Conservation (phyloP, 2,113 vertebrate species). For the Galeopterus variegatus region DNA sequence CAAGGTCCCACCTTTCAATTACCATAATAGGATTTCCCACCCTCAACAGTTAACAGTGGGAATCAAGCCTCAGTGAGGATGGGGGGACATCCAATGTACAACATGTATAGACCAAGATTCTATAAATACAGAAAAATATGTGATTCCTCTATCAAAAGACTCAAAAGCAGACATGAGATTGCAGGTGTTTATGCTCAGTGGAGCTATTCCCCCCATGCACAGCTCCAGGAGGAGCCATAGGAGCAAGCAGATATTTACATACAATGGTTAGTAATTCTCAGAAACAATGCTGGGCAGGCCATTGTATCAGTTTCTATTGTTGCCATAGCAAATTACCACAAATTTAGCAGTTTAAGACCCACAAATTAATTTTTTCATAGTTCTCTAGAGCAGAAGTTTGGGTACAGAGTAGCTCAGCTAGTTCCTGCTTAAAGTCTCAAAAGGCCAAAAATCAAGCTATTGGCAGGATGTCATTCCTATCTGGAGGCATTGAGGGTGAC, state of each 20-base stretch:
- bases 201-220: accelerated
- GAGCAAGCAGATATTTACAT: accelerated
- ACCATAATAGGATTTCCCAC: too few relatives aligned
- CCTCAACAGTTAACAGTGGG: too few relatives aligned
- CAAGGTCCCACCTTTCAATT: too few relatives aligned
- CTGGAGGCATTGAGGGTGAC: neutral
- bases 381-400: accelerated
- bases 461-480: neutral
- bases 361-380: neutral
- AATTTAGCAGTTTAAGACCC: neutral
- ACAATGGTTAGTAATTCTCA: accelerated
- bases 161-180: neutral
- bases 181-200: too few relatives aligned
- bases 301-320: accelerated
- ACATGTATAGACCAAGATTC: too few relatives aligned
- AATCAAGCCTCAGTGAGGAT: too few relatives aligned
- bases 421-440: neutral
- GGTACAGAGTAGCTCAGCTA: neutral
- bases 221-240: neutral
- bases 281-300: accelerated
- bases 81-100: too few relatives aligned
- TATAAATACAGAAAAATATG: too few relatives aligned
- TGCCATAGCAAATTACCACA: neutral
- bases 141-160: too few relatives aligned
- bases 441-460: neutral